Evolutionary conservation across 2,888 invertebrate species (phyloP), one percentile per base, ranked within the genome.

Genomic region (Drosophila mercatorum): DNA sequence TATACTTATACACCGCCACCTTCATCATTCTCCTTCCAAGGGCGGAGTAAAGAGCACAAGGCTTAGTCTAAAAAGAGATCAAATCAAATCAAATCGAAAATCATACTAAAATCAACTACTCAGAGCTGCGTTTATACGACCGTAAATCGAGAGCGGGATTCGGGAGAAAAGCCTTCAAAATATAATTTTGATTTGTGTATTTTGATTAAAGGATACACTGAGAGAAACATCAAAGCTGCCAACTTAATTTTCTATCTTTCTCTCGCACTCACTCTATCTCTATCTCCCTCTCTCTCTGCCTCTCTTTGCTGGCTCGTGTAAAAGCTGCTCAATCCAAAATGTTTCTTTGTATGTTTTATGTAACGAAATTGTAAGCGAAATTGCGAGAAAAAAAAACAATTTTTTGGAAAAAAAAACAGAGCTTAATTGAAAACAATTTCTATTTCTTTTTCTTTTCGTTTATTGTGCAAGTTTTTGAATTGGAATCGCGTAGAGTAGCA

Each of bases 391-490:
- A n/a, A n/a, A 28, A n/a, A n/a, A n/a, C 34, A 57, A 38, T 62
- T 58, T 65, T 34, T 34, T 2, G 34, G 26, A 53, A 57, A 65
- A 59, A 59, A 57, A 75, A 76, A 79, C 60, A 51, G 38, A 70
- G 78, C 72, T 69, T 83, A 78, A 89, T 89, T 81, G 73, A 87
- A 85, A 89, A 74, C 70, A 72, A 81, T 83, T 89, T 85, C 80
- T 88, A 89, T 86, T 86, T 86, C 90, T 89, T 86, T 86, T 86
- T 88, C 88, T 89, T 83, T 89, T 88, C 86, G 80, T 89, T 86
- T 89, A 76, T 72, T 88, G 77, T 73, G 72, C 70, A 73, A 84
- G 80, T 81, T 79, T 80, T 72, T 75, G 68, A 81, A 83, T 87
- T 89, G 87, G 87, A 87, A 78, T 62, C 84, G 87, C 78, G 70